Evolutionary conservation across 30 jellyfish, hydroid and myxozoan genomes (phyloP), one percentile per base, ranked within the genome.

Genomic region (Chrysaora quinquecirrha): DNA sequence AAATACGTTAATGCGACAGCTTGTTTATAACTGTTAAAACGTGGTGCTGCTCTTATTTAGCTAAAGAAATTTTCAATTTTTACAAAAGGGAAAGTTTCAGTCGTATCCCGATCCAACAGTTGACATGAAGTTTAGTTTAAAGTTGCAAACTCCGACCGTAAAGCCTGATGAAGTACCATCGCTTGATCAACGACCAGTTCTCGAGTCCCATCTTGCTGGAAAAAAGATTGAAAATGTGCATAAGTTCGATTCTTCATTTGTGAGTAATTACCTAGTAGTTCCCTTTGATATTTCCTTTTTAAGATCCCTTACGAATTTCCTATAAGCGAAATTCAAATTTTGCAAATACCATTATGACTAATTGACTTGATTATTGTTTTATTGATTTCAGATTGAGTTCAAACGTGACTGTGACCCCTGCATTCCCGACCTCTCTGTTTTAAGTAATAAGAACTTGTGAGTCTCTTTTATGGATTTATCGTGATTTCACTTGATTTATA

Each of bases 341-440:
- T n/a, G n/a, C n/a, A 11, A 61, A 19, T 23, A 61, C 22, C 62
- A 47, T 19, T 11, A 61, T 24, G n/a, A n/a, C n/a, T n/a, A n/a
- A n/a, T 24, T 66, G 7, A 66, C 48, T 1, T 9, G 14, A 0
- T 34, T 71, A 3, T 29, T 30, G 0, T 0, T 54, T 63, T 32
- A 27, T 70, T 18, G 63, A n/a, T 83, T 85, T 24, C 30, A 90
- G 97, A 72, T 90, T 34, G 76, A 58, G 22, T 84, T 90, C 72
- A 75, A 84, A 49, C 87, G 96, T 38, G 96, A 78, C 85, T 90
- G 97, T 66, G 87, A 88, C 47, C 91, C 89, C 0, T 90, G 97
- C 62, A 80, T 90, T 30, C 96, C 97, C 6, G 96, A 90, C 54
- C 76, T 90, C 21, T 70, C 85, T 23, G 52, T 87, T 16, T 18